Base-by-base conservation (phyloP, 1,140 invertebrate species). In the Grapholita molesta region DNA sequence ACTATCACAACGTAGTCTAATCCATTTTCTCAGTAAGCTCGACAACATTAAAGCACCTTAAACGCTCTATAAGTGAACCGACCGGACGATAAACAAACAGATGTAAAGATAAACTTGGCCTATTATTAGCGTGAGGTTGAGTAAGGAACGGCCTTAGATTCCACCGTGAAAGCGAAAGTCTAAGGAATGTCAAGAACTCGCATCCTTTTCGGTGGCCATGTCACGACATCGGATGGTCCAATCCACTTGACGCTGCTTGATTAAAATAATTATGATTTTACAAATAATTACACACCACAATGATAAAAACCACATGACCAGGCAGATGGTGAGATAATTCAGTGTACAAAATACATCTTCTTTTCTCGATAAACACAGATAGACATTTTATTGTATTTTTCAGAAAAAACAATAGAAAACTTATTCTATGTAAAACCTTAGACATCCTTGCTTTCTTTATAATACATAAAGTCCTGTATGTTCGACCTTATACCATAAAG, bases 81-180 rank as follows among this genome's bases (percentile, higher is more conserved):
- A 7, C 6, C 12, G 42, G 21, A n/a, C 15, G 42, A 48, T 48
- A 48, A 48, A 21, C 42, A 48, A 48, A 48, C 18, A 21, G 42
- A 21, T 48, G 1, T 6, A 7, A 9, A 21, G 42, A 48, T 48
- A 48, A 48, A 48, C 42, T 48, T 7, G 15, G 3, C 18, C 38
- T 48, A 21, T 48, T 48, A 48, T 48, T 48, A 48, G 42, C 7
- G 42, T 18, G 42, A 21, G 42, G 42, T 21, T 48, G 42, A 48
- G 15, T 61, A 61, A 61, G 55, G 55, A 61, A 61, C n/a, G 24
- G 25, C 55, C 25, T 61, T 15, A 61, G 55, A 61, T 15, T 61
- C 24, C 55, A 28, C 24, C 12, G 55, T 61, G 28, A 61, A 61
- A 61, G 55, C 55, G 55, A 61, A 61, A 61, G 55, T 15, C 55